Evolutionary conservation across 2,113 vertebrate genomes (phyloP).

Genomic region (Nothoprocta pentlandii): DNA sequence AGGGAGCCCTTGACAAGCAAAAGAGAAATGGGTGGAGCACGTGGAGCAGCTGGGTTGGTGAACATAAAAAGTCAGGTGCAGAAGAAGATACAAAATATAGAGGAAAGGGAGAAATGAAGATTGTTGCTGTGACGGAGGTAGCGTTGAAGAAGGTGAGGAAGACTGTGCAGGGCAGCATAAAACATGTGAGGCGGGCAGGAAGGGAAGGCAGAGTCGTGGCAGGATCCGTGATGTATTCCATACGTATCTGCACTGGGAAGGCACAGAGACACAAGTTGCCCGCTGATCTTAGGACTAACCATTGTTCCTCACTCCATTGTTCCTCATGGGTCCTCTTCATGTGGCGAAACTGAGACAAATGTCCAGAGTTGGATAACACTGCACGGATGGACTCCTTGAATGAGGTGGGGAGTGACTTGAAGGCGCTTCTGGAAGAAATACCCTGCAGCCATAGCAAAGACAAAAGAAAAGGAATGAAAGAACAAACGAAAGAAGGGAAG

Average conservation of each 20-base stretch:
- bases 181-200: neutral
- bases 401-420: neutral
- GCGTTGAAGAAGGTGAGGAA: neutral
- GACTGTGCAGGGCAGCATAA: neutral
- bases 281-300: neutral
- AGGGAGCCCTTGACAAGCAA: neutral
- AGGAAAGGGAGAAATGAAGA: neutral
- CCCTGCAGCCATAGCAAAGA: neutral
- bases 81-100: neutral
- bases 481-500: no score
- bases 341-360: rapidly evolving
- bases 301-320: neutral
- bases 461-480: rapidly evolving
- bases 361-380: neutral
- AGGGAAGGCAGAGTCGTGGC: neutral
- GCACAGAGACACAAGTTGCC: rapidly evolving
- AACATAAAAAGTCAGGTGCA: neutral
- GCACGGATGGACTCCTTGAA: rapidly evolving
- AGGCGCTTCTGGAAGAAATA: neutral
- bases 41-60: rapidly evolving
- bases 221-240: rapidly evolving
- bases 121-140: neutral
- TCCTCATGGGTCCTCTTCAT: rapidly evolving
- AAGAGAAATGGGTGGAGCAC: neutral
- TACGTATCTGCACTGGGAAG: neutral